phyloP scores from a whole-genome alignment of 1,140 invertebrate species.

The Cardiocondyla obscurior region DNA sequence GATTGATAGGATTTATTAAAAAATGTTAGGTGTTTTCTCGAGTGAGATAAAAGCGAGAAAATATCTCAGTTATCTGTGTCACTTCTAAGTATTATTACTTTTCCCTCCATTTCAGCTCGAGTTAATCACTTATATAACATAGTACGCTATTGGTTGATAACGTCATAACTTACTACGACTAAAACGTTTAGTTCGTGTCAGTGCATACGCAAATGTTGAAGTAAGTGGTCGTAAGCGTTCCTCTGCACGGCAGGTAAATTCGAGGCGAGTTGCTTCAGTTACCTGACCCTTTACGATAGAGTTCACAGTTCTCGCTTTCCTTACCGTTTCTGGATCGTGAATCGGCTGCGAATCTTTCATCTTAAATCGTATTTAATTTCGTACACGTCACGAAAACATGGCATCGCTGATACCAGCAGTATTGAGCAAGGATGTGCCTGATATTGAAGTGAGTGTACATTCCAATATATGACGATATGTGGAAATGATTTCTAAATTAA shows the following conservation, averaged over 20 bases:
- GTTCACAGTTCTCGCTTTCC: background rate
- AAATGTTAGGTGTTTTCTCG: background rate
- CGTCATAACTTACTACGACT: too few relatives aligned
- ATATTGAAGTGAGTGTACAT: slow-evolving; percentile 87
- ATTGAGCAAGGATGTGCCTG: slow-evolving; percentile 87
- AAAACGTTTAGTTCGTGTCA: background rate
- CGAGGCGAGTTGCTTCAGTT: slow-evolving; percentile 73
- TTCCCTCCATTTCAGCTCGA: background rate
- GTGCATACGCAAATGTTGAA: background rate
- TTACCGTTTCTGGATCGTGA: slow-evolving; percentile 1
- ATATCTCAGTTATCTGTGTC: background rate
- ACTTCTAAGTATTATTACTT: background rate
- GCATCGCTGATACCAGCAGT: slow-evolving; percentile 53
- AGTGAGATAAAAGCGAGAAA: background rate
- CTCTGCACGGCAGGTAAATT: slow-evolving; percentile 16
- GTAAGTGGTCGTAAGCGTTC: background rate
- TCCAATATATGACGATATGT: background rate
- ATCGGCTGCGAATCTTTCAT: background rate
- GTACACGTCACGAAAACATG: slow-evolving; percentile 47
- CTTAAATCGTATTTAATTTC: background rate
- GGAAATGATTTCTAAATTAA: background rate
- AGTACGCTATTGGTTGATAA: too few relatives aligned
- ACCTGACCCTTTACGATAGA: background rate
- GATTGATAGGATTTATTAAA: background rate
- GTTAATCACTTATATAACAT: background rate